Conservation (phyloP, 2,113 vertebrate species). For the Cavia porcellus region DNA sequence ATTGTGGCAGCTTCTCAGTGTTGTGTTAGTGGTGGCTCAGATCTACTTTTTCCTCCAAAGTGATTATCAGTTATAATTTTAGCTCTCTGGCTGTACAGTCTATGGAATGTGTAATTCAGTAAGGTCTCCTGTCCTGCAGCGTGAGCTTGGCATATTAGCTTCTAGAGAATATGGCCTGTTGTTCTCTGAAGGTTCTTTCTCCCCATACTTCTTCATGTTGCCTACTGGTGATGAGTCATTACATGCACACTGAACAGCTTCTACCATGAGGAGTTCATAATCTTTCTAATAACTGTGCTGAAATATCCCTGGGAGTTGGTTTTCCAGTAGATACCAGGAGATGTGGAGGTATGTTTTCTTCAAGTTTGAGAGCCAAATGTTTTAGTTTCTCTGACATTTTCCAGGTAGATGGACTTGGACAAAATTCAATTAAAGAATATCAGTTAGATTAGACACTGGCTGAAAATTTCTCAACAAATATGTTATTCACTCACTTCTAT, state of each 20-base stretch:
- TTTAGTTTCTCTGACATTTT: neutral
- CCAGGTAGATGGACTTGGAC: neutral
- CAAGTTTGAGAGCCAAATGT: neutral
- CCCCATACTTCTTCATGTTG: neutral
- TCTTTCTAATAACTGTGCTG: neutral
- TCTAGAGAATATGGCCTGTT: neutral
- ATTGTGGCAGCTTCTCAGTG: neutral
- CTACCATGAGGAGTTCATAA: neutral
- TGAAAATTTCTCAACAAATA: neutral
- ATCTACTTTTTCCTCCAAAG: neutral
- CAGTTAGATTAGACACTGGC: neutral
- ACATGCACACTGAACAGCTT: neutral
- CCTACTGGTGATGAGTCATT: neutral
- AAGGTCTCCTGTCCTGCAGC: neutral
- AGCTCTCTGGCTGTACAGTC: neutral
- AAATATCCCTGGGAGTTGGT: neutral
- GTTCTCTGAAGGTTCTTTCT: neutral
- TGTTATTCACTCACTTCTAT: neutral
- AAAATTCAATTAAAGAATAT: neutral
- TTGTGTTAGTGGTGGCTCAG: neutral
- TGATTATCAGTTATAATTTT: neutral
- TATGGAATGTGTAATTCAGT: neutral
- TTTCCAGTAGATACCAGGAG: neutral
- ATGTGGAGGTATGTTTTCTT: neutral
- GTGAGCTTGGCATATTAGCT: neutral